Evolutionary conservation across 2,113 vertebrate genomes (phyloP).

Genomic region (Cyphomyrus plagiostoma): DNA sequence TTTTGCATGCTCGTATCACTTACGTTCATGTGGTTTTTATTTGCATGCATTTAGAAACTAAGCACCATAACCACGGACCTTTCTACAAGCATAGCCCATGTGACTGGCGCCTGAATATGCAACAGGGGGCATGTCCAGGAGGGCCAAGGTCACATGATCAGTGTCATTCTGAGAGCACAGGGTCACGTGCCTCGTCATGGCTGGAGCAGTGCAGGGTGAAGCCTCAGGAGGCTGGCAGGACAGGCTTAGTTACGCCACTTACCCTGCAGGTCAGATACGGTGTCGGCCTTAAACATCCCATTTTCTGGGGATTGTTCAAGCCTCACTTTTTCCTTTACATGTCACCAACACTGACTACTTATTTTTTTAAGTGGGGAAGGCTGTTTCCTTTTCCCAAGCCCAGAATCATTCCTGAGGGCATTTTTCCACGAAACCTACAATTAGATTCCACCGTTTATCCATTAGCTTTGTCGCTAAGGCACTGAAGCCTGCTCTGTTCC

Average conservation of each 20-base stretch:
- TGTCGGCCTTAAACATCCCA: background rate
- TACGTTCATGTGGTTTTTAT: background rate
- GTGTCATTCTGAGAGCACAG: background rate
- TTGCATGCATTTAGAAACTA: background rate
- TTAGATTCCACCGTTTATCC: background rate
- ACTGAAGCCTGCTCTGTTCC: background rate
- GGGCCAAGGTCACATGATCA: background rate
- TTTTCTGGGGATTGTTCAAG: background rate
- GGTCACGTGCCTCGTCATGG: background rate
- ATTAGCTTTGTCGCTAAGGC: background rate
- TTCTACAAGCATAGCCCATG: background rate
- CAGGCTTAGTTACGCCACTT: background rate
- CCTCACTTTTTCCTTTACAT: background rate
- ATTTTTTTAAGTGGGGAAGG: background rate
- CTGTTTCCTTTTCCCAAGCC: background rate
- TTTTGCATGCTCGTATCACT: background rate
- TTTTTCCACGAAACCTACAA: background rate
- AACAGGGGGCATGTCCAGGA: background rate
- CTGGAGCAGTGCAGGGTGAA: background rate
- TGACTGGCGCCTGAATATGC: background rate
- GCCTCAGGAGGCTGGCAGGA: background rate
- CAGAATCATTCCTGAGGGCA: background rate
- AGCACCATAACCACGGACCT: background rate
- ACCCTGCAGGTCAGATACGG: background rate
- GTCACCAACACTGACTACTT: background rate